Evolutionary conservation across 2,888 invertebrate species (phyloP), one percentile per base, ranked within the genome.

Genomic region (Melieria crassipennis): DNA sequence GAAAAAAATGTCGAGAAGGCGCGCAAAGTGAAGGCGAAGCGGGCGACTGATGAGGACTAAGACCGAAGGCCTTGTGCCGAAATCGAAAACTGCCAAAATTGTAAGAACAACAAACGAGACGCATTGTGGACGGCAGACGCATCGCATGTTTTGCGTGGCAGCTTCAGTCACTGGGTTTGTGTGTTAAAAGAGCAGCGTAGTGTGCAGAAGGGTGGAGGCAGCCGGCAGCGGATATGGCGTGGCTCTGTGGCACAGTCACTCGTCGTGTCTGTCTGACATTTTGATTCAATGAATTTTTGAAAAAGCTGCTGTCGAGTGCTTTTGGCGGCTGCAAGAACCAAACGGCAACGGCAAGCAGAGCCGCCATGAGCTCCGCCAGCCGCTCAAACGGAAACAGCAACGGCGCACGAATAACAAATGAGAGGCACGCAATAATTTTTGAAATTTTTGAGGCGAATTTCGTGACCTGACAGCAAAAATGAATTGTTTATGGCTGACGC

Each of bases 271-370:
- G 73, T 74, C 71, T 74, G 70, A 73, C 74, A 71, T 70, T 61
- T 13, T 56, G 63, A 76, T 70, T 73, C 73, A 70, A 74, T 73
- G 74, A 74, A 72, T 73, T 73, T 73, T 65, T 73, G 52, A 69
- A 73, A 73, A 71, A 69, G 63, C 65, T 75, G 75, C 72, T 65
- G 52, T 11, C 52, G 11, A 13, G 5, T 13, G 52, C 5, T 52
- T 11, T 7, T 52, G 52, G 30, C 52, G 42, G 61, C 13, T 43
- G 61, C 61, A 42, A 43, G 7, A 42, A 16, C 9, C 7, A 30
- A 30, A 42, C 30, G 9, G 43, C 43, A 13, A 42, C n/a, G 13
- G 30, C 45, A 45, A 42, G 30, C 61, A 61, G 42, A 43, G 50
- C n/a, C 52, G 48, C 13, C 56, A 13, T 43, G 50, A 67, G 67